Base-by-base conservation (phyloP, 2,888 invertebrate species). In the Rhagonycha fulva region DNA sequence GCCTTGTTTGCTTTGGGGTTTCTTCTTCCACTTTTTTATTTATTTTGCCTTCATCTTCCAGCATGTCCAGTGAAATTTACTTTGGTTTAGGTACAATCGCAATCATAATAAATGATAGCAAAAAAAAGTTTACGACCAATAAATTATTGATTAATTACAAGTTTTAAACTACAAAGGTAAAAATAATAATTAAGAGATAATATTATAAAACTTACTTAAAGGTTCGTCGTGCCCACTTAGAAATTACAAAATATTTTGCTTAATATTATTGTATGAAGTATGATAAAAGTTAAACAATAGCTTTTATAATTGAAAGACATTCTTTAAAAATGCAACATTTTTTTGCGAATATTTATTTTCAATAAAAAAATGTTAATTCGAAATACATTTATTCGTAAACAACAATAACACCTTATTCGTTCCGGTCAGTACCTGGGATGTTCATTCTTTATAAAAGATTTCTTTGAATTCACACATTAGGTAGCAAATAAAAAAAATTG, bases 361-460 rank as follows among this genome's bases (percentile, higher is more conserved):
- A 47, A 47, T 66, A 66, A 66, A 66, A 66, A 66, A 62, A 62
- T 47, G 23, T 62, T 62, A 62, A 19, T 62, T 62, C 47, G 7
- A 62, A 66, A 66, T 66, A 66, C 23, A 47, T 47, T 68, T 11
- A 30, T 68, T 14, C 68, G 28, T 14, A 30, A 30, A 28, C 26
- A 68, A 68, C 68, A 26, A 68, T 47, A 47, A 68, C 9, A 9
- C 14, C 14, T 14, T 68, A 68, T 30, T 26, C 14, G 28, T 28
- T 28, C 24, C 68, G 68, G 68, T 68, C 26, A 19, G 68, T 66
- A 66, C 63, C 63, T 66, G 63, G n/a, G 63, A 61, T 23, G 14
- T 47, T 61, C 68, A 72, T 72, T 72, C 72, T 68, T 72, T 23
- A 23, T 11, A 62, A 72, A 72, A 67, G 62, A 30, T 19, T 72